Evolutionary conservation across 2,888 invertebrate species (phyloP).

Genomic region (Patella ulyssiponensis): DNA sequence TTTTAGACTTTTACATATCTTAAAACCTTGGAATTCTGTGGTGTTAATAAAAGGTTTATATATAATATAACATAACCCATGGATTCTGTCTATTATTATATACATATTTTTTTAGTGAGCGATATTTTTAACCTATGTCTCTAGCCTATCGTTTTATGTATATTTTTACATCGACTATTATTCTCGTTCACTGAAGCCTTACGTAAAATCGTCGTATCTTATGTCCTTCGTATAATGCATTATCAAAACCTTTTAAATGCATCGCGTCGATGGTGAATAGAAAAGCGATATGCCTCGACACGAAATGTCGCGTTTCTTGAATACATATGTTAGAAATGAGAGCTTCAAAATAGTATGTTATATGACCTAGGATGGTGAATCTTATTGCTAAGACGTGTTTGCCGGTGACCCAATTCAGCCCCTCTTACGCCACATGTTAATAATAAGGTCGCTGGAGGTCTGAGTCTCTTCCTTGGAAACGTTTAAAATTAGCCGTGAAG

Average conservation of each 20-base stretch:
- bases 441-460: conserved; percentile 8
- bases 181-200: conserved; percentile 8
- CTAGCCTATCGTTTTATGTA: neutral
- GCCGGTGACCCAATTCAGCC: conserved; percentile 7
- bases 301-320: conserved; percentile 13
- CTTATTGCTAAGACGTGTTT: neutral
- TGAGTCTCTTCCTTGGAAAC: neutral
- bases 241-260: conserved; percentile 10
- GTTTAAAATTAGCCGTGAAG: neutral
- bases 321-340: conserved; percentile 11
- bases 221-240: conserved; percentile 5
- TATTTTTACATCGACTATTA: neutral
- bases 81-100: too few relatives aligned
- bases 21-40: too few relatives aligned
- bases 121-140: too few relatives aligned
- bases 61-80: too few relatives aligned
- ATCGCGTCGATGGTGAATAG: conserved; percentile 4
- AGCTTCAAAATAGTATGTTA: neutral
- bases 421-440: conserved; percentile 11
- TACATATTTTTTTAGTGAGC: too few relatives aligned
- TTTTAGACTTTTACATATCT: too few relatives aligned
- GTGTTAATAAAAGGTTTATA: too few relatives aligned
- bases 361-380: conserved; percentile 5
- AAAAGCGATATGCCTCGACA: conserved; percentile 12
- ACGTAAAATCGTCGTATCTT: neutral